A percentile compares a stretch with the other conserved stretches of the same genome.
These are phyloP conservation scores for Epizoanthus rinbou DNA, from an alignment of 92 coral and sea anemone species.

Conservation along the genomic window DNA sequence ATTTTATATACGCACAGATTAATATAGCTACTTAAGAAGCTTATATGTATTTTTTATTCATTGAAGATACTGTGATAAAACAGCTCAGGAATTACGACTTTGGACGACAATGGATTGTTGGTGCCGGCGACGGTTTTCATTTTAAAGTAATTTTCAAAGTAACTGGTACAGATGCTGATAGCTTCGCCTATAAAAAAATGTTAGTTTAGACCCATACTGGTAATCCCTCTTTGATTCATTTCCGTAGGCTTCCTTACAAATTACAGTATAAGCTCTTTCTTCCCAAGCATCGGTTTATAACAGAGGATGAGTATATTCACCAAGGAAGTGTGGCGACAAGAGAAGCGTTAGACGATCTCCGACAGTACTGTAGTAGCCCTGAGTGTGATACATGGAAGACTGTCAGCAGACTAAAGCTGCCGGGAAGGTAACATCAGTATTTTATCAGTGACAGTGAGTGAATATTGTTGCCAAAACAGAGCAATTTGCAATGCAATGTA, in stretches of 20 bases:
- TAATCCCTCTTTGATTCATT: not conserved
- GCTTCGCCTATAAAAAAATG: not conserved
- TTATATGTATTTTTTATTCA: too few relatives aligned
- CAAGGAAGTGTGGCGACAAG: conserved; percentile 77
- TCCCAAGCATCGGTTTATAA: conserved; percentile 68
- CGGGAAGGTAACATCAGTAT: conserved; percentile 67
- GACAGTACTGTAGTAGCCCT: conserved; percentile 95
- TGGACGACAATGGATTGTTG: too few relatives aligned
- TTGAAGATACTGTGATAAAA: too few relatives aligned
- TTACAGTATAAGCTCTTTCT: conserved; percentile 73
- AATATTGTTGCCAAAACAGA: not conserved
- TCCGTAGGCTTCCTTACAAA: conserved; percentile 79
- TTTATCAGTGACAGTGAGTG: not conserved
- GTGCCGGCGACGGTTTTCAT: too few relatives aligned
- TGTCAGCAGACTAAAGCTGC: conserved; percentile 77
- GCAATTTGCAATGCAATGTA: too few relatives aligned
- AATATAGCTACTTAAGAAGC: too few relatives aligned
- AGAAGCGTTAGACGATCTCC: conserved; percentile 77
- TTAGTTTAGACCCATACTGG: not conserved
- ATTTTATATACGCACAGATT: too few relatives aligned
- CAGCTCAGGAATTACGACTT: too few relatives aligned
- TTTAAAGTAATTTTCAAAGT: too few relatives aligned
- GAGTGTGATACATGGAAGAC: conserved; percentile 91
- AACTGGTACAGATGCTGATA: too few relatives aligned
- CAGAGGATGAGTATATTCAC: conserved; percentile 68